Percentiles rank a stretch among this genome's conserved stretches.
Conservation (phyloP, 2,113 vertebrate species). For the Gopherus flavomarginatus region DNA sequence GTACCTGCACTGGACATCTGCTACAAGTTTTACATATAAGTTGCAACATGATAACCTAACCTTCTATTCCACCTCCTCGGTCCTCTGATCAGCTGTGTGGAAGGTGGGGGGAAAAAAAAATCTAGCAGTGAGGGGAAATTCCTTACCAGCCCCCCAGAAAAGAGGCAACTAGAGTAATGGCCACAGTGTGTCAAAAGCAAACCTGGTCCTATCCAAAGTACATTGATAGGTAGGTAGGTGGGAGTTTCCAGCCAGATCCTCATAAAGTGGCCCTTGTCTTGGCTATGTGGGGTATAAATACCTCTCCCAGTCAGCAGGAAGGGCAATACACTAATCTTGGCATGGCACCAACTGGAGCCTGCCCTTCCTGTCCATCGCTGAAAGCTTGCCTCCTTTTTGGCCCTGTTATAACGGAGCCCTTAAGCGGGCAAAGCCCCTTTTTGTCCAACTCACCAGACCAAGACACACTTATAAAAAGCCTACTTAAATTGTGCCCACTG, state of each 20-base stretch:
- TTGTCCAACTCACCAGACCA: background rate
- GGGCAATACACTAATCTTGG: background rate
- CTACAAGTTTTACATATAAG: background rate
- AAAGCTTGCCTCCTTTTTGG: background rate
- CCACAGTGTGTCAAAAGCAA: background rate
- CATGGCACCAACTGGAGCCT: background rate
- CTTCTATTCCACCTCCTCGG: background rate
- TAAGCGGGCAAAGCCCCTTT: background rate
- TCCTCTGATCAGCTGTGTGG: background rate
- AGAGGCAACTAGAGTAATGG: background rate
- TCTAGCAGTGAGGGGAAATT: background rate
- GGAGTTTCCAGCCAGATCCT: background rate
- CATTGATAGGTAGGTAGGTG: background rate
- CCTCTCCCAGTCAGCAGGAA: background rate
- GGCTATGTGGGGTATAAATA: background rate
- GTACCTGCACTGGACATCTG: background rate
- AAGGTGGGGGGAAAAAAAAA: background rate
- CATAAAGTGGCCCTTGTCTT: background rate
- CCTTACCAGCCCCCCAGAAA: background rate
- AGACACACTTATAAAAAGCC: background rate
- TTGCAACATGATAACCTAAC: background rate
- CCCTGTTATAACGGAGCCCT: background rate
- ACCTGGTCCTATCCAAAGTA: background rate
- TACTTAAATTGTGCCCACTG: background rate
- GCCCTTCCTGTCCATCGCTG: background rate